Base-by-base conservation (phyloP, 2,888 invertebrate genomes). In the Tanypteryx hageni region DNA sequence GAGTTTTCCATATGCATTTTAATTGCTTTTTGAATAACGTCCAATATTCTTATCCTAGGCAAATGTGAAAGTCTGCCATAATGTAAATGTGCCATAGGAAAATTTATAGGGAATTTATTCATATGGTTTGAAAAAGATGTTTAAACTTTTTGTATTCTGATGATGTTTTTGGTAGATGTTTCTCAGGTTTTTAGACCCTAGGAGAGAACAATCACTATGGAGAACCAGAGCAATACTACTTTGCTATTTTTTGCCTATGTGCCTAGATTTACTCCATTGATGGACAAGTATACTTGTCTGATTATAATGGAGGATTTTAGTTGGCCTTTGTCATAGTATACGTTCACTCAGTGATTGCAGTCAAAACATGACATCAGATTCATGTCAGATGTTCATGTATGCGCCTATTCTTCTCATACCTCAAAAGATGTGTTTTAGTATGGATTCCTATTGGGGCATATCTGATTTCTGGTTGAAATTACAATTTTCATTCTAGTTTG, bases 241-340 rank as follows among this genome's bases (percentile, higher is more conserved):
- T 64, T 61, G 56, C 61, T 89, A 89, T 61, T 89, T 89, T 89
- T 89, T 89, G 89, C 89, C 89, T 89, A 89, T 89, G 89, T 89
- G 89, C 89, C 89, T 89, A 89, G 89, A 89, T 89, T 89, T 89
- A 89, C 64, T 89, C 89, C 89, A 76, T 89, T 89, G 16, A 44
- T 89, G 89, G 89, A 89, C 64, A 61, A 89, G 89, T 89, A 89
- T 89, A 89, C 56, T 89, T 89, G 89, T 64, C 89, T 68, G 64
- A 61, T 89, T 61, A 61, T 68, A 68, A 89, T 64, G 64, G 89
- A 76, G 11, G 22, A n/a, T 64, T 89, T 89, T 44, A 68, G 61
- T 89, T 89, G 89, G 89, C 64, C 89, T 89, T 68, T 56, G 56
- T 44, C 44, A 68, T 89, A 56, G 89, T 89, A 89, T 89, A 89